These are phyloP conservation scores for Neotragus moschatus DNA, from an alignment of 2,113 vertebrate genomes.

Conservation along the genomic window DNA sequence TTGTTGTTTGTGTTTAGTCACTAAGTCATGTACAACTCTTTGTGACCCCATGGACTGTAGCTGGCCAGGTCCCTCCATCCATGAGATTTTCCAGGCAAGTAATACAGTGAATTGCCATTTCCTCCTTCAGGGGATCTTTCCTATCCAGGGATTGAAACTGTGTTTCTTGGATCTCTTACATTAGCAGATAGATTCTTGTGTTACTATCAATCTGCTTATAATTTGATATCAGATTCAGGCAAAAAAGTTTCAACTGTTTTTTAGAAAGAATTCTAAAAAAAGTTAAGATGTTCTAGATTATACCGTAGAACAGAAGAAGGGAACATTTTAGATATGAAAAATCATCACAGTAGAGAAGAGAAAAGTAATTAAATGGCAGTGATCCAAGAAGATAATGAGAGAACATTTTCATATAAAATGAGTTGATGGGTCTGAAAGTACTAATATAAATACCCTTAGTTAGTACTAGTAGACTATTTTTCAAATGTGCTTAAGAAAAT, in stretches of 20 bases:
- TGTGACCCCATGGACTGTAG: background rate
- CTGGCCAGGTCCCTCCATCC: background rate
- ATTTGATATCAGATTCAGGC: conserved; percentile 62
- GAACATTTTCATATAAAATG: background rate
- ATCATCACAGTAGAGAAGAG: background rate
- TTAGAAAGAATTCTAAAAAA: conserved; percentile 50
- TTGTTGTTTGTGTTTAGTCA: background rate
- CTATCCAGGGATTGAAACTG: background rate
- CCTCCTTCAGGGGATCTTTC: background rate
- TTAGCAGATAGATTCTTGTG: background rate
- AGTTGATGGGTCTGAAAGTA: background rate
- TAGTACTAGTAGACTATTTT: background rate
- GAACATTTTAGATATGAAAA: background rate
- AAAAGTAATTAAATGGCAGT: background rate
- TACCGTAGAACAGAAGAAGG: background rate
- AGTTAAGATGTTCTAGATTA: background rate
- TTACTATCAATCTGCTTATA: conserved; percentile 54
- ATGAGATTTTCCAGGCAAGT: background rate
- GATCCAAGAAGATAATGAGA: background rate
- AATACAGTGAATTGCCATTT: background rate
- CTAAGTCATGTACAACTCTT: background rate
- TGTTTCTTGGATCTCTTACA: background rate
- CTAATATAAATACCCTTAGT: background rate
- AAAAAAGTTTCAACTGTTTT: conserved; percentile 51
- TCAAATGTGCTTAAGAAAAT: background rate